A percentile compares a stretch with the other conserved stretches of the same genome.
These are phyloP conservation scores for Manacus vitellinus DNA, from an alignment of 2,113 vertebrate species.

Conservation along the genomic window DNA sequence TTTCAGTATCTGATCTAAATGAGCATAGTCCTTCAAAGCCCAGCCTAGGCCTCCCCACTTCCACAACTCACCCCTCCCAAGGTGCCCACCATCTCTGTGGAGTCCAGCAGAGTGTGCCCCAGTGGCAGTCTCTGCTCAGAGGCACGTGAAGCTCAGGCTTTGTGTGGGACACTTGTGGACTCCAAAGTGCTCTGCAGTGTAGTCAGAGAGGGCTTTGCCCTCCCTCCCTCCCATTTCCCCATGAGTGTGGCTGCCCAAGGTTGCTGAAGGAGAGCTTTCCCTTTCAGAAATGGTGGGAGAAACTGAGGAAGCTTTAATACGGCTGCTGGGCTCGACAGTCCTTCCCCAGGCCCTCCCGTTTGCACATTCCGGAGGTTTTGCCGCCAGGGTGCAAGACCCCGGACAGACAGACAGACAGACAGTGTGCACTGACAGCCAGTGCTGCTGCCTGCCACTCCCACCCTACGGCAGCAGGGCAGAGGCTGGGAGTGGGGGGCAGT, in stretches of 20 bases:
- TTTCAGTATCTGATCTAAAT: neutral
- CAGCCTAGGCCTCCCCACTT: neutral
- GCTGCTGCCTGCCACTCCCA: neutral
- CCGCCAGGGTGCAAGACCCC: fast-evolving
- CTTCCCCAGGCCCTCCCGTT: fast-evolving
- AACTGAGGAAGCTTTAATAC: fast-evolving
- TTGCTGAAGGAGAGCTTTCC: neutral
- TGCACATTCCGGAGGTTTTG: neutral
- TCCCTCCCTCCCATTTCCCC: neutral
- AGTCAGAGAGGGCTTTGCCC: neutral
- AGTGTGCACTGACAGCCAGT: fast-evolving
- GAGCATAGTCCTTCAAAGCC: neutral
- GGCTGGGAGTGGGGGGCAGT: neutral
- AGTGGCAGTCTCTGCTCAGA: neutral
- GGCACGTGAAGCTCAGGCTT: fast-evolving
- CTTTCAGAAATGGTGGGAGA: neutral
- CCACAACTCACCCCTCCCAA: fast-evolving
- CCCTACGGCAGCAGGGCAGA: neutral
- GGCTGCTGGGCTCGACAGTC: neutral
- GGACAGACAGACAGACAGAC: neutral
- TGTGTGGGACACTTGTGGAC: fast-evolving
- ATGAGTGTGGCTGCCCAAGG: fast-evolving
- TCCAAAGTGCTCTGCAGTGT: neutral
- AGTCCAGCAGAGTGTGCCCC: fast-evolving
- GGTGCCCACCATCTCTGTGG: fast-evolving